A percentile compares a stretch with the other conserved stretches of the same genome.
Conservation (phyloP, 2,888 invertebrate species). For the Griposia aprilina region DNA sequence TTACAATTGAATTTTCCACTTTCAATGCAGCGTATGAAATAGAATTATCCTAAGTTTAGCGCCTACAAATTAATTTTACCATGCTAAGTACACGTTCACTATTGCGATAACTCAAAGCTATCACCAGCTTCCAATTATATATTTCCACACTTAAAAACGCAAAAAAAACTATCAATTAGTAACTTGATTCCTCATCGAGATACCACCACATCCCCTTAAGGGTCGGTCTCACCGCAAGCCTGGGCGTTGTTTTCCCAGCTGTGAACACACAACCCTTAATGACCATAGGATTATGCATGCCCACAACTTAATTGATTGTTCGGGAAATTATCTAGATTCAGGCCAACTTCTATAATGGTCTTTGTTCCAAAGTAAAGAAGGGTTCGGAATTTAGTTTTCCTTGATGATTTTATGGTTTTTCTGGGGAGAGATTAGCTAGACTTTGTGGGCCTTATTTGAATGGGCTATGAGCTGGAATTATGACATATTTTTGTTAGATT, state of each 20-base stretch:
- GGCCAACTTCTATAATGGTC: conserved; percentile 58
- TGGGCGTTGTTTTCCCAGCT: conserved; percentile 62
- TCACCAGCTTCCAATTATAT: background rate
- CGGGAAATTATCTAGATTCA: conserved; percentile 60
- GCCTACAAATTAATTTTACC: background rate
- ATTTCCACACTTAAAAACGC: background rate
- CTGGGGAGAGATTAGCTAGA: conserved; percentile 7
- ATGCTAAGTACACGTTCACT: background rate
- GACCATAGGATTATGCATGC: conserved; percentile 67
- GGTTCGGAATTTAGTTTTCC: background rate
- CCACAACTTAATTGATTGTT: conserved; percentile 67
- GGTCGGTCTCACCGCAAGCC: conserved; percentile 50
- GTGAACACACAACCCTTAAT: conserved; percentile 62
- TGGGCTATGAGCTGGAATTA: conserved; percentile 28
- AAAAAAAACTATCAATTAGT: conserved; percentile 25
- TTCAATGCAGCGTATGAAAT: too few species aligned
- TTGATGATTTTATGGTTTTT: conserved; percentile 30
- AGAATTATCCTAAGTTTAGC: background rate
- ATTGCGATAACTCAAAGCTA: background rate
- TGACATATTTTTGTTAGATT: conserved; percentile 20
- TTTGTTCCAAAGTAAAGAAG: conserved; percentile 53
- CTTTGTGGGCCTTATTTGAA: conserved; percentile 30
- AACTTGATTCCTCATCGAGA: conserved; percentile 38
- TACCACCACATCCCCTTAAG: conserved; percentile 36
- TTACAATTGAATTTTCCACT: background rate